Percentiles rank a stretch among this genome's conserved stretches.
These are phyloP conservation scores for Danionella cerebrum DNA, from an alignment of 2,113 vertebrate species.

Conservation along the genomic window DNA sequence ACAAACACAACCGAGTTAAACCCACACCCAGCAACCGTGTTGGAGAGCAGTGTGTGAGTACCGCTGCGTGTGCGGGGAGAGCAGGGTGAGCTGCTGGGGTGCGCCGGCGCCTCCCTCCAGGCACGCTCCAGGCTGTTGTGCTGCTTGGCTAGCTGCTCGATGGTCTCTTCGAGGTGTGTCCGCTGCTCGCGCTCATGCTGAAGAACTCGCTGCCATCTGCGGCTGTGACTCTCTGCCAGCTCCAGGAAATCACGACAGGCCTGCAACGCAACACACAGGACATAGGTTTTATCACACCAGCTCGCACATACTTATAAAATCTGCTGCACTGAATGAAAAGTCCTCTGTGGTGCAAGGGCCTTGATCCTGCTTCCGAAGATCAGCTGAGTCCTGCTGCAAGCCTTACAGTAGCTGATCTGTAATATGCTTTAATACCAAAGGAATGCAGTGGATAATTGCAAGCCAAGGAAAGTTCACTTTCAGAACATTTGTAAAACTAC, in stretches of 20 bases:
- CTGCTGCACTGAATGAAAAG: too few species aligned
- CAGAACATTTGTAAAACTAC: too few species aligned
- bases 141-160: conserved; percentile 95
- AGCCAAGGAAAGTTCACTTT: too few species aligned
- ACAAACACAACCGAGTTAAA: conserved; percentile 19
- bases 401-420: too few species aligned
- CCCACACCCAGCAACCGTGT: too few species aligned
- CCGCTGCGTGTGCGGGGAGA: conserved; percentile 40
- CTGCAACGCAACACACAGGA: conserved; percentile 52
- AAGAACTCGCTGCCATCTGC: conserved; percentile 89
- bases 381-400: too few species aligned
- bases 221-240: conserved; percentile 85
- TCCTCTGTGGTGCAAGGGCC: background rate
- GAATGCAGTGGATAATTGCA: too few species aligned
- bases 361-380: background rate
- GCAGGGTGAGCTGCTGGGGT: conserved; percentile 55
- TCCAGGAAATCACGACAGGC: conserved; percentile 96
- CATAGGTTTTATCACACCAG: background rate
- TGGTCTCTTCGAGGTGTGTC: conserved; percentile 89
- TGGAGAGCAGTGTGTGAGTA: background rate
- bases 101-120: conserved; percentile 79
- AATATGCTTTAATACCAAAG: too few species aligned
- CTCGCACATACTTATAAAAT: too few species aligned
- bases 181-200: conserved; percentile 96
- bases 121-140: conserved; percentile 96